Evolutionary conservation across 1,140 invertebrate species (phyloP), one percentile per base, ranked within the genome.

Genomic region (Drosophila grimshawi): DNA sequence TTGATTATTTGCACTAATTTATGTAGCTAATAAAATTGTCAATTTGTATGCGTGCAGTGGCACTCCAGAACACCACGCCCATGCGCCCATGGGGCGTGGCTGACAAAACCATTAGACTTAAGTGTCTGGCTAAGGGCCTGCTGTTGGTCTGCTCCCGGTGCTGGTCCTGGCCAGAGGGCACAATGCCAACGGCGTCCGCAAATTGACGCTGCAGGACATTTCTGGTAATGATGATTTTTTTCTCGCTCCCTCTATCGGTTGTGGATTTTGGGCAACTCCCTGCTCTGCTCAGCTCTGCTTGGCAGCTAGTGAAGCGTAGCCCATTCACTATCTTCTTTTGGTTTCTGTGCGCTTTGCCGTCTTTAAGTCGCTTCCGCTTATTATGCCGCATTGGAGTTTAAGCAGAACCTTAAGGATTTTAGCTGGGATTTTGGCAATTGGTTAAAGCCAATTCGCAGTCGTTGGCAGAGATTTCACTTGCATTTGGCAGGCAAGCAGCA

Each of bases 1-100:
- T 86, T 86, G 82, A 86, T 86, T 86, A 86, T 86, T 86, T 86
- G 76, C 64, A 88, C 83, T 86, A 86, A 86, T 86, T 86, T 86
- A 86, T 86, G 82, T 88, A 30, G 80, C 82, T 77, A 88, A 86
- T 86, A 86, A 86, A 86, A 86, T 82, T 88, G 82, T 88, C 85
- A 82, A 86, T 82, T 85, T 85, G 81, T 85, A 85, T 85, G 81
- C 81, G 81, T 78, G 81, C 83, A 81, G 49, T 49, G 56, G 56
- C 45, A 49, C 7, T 7, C 6, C 27, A 8, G 2, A 11, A 2
- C 29, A 5, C 4, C n/a, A 11, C 37, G 3, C n/a, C 29, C 5
- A 37, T 52, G 52, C 10, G 39, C 19, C 19, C 27, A n/a, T 37
- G 45, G 35, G 80, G 67, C 67, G 63, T 52, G 67, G 72, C 76